Evolutionary conservation across 2,113 vertebrate genomes (phyloP).

Genomic region (Cairina moschata): DNA sequence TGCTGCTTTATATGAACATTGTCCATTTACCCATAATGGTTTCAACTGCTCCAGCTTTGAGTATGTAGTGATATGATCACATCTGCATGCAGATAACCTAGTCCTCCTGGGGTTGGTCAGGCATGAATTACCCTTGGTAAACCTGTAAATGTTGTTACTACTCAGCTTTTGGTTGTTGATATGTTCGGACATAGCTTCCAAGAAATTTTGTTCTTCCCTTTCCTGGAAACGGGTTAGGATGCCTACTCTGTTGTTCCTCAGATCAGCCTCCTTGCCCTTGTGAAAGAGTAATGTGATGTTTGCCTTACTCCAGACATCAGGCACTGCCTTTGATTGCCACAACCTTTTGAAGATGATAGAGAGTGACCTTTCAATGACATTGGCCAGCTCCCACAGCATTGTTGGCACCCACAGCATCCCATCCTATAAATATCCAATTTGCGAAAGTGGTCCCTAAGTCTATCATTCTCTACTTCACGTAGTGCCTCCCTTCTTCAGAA

Average conservation of each 20-base stretch:
- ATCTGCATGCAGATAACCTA: neutral
- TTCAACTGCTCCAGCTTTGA: neutral
- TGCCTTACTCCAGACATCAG: neutral
- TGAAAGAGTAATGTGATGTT: fast-evolving
- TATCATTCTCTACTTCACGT: neutral
- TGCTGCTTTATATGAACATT: neutral
- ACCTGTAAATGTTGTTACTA: neutral
- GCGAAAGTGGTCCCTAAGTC: neutral
- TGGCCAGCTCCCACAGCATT: neutral
- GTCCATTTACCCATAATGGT: neutral
- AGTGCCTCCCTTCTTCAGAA: neutral
- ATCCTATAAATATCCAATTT: neutral
- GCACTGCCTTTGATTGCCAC: neutral
- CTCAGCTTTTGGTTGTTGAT: neutral
- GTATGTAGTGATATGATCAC: fast-evolving
- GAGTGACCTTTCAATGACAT: neutral
- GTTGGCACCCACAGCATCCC: neutral
- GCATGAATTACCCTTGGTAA: neutral
- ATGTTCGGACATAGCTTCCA: neutral
- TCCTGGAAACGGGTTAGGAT: neutral
- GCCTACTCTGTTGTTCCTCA: neutral
- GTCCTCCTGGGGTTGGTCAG: neutral
- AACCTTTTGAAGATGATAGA: neutral
- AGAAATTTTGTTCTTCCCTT: neutral
- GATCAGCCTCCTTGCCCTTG: neutral